Evolutionary conservation across 2,113 vertebrate genomes (phyloP).

Genomic region (Spea bombifrons): DNA sequence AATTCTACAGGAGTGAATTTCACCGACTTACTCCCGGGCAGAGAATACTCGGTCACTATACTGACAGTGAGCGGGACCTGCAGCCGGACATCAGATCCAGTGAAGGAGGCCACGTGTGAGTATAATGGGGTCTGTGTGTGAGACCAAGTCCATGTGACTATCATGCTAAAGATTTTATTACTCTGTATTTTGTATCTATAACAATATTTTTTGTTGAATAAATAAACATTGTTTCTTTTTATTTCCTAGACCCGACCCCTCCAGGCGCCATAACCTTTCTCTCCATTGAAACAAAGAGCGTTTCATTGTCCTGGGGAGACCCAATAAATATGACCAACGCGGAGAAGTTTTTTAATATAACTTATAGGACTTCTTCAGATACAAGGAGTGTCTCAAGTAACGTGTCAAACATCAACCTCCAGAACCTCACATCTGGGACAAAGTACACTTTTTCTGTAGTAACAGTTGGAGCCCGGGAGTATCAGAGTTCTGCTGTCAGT

Average conservation of each 20-base stretch:
- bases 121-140: background rate
- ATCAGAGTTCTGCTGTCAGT: slow-evolving; percentile 1
- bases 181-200: too few species aligned
- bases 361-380: background rate
- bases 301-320: slow-evolving; percentile 18
- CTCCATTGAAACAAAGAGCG: background rate
- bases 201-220: background rate
- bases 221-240: background rate
- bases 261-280: background rate
- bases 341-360: slow-evolving; percentile 17
- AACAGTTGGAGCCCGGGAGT: slow-evolving; percentile 7
- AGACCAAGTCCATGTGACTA: too few species aligned
- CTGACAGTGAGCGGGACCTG: background rate
- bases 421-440: background rate
- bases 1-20: background rate
- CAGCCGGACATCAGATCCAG: background rate
- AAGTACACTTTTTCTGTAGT: slow-evolving; percentile 9
- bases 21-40: background rate
- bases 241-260: background rate
- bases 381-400: background rate
- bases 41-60: background rate
- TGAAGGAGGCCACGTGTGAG: slow-evolving; percentile 25
- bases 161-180: too few species aligned
- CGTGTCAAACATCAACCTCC: background rate
- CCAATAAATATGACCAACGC: slow-evolving; percentile 15